phyloP scores from a whole-genome alignment of 1,140 invertebrate species.

The Saccostrea echinata region DNA sequence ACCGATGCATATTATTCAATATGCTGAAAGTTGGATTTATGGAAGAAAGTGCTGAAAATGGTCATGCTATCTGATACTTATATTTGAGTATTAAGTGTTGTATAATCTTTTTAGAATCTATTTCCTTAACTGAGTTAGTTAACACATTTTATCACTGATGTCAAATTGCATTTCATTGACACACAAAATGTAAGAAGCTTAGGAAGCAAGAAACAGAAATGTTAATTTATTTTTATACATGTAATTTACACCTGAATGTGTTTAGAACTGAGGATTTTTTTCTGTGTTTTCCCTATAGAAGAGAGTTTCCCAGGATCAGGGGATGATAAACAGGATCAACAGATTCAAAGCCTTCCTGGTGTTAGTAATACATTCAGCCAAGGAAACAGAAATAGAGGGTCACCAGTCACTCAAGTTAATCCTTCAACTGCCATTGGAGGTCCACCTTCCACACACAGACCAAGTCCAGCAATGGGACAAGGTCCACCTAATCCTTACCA shows the following conservation, averaged over 20 bases:
- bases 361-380: conserved; percentile 25
- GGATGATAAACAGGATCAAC: background rate
- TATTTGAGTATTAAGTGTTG: too few relatives aligned
- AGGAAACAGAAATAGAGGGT: background rate
- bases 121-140: too few relatives aligned
- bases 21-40: too few relatives aligned
- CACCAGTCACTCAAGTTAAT: conserved; percentile 27
- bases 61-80: too few relatives aligned
- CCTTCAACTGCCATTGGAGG: conserved; percentile 8
- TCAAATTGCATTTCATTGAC: too few relatives aligned
- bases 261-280: background rate
- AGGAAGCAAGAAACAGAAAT: too few relatives aligned
- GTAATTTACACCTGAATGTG: background rate
- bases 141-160: too few relatives aligned
- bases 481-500: conserved; percentile 26
- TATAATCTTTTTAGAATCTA: too few relatives aligned
- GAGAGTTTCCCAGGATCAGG: background rate
- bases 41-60: too few relatives aligned
- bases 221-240: too few relatives aligned
- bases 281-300: background rate
- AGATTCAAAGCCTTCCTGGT: conserved; percentile 14
- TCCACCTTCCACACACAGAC: background rate
- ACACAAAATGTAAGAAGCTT: too few relatives aligned
- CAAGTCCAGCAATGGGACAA: background rate
- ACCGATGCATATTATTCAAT: too few relatives aligned